Base-by-base conservation (phyloP, 2,888 invertebrate species). In the Drosophila suboccidentalis region DNA sequence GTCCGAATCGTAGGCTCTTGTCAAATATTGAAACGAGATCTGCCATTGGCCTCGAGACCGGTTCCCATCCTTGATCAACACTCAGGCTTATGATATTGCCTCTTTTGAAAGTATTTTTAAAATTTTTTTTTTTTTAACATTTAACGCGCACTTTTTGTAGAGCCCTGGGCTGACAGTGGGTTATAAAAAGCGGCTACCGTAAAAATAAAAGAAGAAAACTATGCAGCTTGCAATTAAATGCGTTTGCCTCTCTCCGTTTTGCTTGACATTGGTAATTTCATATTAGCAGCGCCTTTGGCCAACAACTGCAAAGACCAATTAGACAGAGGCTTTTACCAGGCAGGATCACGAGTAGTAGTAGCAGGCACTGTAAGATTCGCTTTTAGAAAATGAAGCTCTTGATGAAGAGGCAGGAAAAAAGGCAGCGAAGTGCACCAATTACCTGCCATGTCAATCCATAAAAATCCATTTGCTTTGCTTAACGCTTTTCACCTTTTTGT, bases 361-460 rank as follows among this genome's bases (percentile, higher is more conserved):
- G 36, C 4, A 41, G 51, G 51, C 9, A 34, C 44, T 69, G 50
- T 43, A 17, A 41, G 55, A 68, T 67, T 44, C 49, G 39, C 64
- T 75, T 71, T 71, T 47, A 71, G 57, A 75, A 78, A 75, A 68
- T 69, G 69, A 69, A 73, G 69, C 50, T 38, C 15, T 36, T 58
- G 43, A 22, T 39, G 15, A 6, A 10, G 10, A 19, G 47, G 26
- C 17, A 49, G 41, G 55, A 34, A 34, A 44, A 49, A 44, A 55
- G 66, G 63, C 59, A 62, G 47, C 58, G 65, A 65, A 84, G 87
- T 87, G 89, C 84, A 82, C 76, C 86, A 86, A 86, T 86, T 86
- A 87, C 76, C 84, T 78, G 76, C 75, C 76, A 80, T 83, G 89
- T 84, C 89, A 87, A 84, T 86, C 87, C 84, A 88, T 86, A 88